A percentile compares a stretch with the other conserved stretches of the same genome.
Evolutionary conservation across 2,797 vertebrate species (phyloP).

Genomic region (Chaetodon trifasciatus): DNA sequence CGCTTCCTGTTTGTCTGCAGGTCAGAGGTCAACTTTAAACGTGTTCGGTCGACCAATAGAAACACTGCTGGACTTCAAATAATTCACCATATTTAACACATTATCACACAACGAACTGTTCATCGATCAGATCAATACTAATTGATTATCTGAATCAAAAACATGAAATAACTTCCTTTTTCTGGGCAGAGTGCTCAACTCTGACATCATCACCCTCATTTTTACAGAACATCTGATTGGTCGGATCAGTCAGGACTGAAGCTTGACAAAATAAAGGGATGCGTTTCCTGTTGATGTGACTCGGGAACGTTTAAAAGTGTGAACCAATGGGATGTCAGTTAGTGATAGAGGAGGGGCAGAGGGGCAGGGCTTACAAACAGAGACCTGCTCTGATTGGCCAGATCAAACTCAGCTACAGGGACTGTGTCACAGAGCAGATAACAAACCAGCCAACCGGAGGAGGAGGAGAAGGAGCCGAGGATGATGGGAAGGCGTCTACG

Average conservation of each 20-base stretch:
- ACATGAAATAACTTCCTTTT: neutral
- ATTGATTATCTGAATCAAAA: constrained; percentile 1
- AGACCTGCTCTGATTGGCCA: constrained; percentile 22
- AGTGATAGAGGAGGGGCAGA: neutral
- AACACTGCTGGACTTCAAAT: neutral
- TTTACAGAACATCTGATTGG: neutral
- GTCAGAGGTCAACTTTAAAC: neutral
- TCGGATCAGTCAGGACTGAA: neutral
- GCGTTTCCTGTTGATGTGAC: neutral
- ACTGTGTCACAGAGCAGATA: neutral
- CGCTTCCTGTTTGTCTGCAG: neutral
- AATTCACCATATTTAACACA: neutral
- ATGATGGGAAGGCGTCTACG: constrained; percentile 40
- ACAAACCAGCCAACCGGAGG: constrained; percentile 1
- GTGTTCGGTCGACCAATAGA: neutral
- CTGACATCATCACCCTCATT: neutral
- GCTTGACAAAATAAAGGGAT: neutral
- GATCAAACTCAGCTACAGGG: neutral
- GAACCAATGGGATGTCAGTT: neutral
- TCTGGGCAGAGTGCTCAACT: too few relatives aligned
- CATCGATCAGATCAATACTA: neutral
- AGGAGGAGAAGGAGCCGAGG: neutral
- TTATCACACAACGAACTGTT: neutral
- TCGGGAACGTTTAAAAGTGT: neutral
- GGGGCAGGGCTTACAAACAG: neutral